Evolutionary conservation across 1,140 invertebrate species (phyloP).

Genomic region (Holotrichia oblita): DNA sequence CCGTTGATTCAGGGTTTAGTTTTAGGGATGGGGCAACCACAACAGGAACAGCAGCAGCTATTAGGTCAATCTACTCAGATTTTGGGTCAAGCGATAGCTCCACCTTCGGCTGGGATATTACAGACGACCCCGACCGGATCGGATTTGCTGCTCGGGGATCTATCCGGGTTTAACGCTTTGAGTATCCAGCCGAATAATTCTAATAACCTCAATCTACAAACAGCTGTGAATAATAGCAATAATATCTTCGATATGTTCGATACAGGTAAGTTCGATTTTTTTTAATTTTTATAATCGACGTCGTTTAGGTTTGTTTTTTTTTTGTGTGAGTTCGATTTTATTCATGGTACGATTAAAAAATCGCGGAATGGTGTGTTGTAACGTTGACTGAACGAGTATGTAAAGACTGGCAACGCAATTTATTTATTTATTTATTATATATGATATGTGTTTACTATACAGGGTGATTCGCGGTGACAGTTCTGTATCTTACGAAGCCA

Average conservation of each 20-base stretch:
- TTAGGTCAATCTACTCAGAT: neutral
- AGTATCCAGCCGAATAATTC: conserved; percentile 52
- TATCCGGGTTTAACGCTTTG: conserved; percentile 62
- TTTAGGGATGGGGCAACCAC: neutral
- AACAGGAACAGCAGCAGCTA: neutral
- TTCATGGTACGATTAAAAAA: too few relatives aligned
- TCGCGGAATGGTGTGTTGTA: too few relatives aligned
- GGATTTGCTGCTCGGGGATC: conserved; percentile 69
- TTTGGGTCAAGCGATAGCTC: neutral
- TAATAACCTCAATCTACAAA: conserved; percentile 52
- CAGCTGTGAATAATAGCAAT: conserved; percentile 50
- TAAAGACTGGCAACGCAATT: too few relatives aligned
- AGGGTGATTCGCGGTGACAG: too few relatives aligned
- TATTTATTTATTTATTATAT: too few relatives aligned
- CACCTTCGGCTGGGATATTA: neutral
- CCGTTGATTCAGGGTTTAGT: too few relatives aligned
- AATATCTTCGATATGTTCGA: conserved; percentile 50
- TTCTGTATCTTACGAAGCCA: too few relatives aligned
- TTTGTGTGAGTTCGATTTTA: too few relatives aligned
- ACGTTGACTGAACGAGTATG: too few relatives aligned
- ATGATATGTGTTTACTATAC: too few relatives aligned
- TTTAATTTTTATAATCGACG: too few relatives aligned
- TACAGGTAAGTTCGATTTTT: conserved; percentile 57
- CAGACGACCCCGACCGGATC: conserved; percentile 59
- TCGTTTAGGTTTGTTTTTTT: too few relatives aligned